Percentiles rank a stretch among this genome's conserved stretches.
These are phyloP conservation scores for Dicycla oo DNA, from an alignment of 2,888 invertebrate genomes.

Conservation along the genomic window DNA sequence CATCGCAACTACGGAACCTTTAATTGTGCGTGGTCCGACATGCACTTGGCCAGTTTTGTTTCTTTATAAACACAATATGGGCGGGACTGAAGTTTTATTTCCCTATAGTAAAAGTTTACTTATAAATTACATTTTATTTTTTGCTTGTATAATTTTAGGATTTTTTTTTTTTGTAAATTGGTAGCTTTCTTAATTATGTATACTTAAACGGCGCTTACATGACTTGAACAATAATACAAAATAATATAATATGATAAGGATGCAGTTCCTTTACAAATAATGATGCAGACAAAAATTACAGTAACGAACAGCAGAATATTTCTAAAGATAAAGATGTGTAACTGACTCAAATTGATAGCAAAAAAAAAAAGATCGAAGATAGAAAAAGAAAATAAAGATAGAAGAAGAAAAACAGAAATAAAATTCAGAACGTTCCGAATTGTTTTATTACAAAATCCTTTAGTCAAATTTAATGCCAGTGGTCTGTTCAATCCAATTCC, in stretches of 20 bases:
- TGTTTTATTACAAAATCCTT: constrained; percentile 55
- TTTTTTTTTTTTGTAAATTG: background rate
- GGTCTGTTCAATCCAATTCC: constrained; percentile 80
- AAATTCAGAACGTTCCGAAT: constrained; percentile 47
- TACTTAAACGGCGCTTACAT: background rate
- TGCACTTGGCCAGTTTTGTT: background rate
- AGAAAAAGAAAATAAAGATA: background rate
- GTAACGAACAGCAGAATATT: background rate
- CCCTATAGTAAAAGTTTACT: background rate
- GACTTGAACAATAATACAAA: background rate
- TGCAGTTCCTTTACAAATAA: background rate
- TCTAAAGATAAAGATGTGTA: too few species aligned
- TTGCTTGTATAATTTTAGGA: background rate
- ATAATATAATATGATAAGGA: background rate
- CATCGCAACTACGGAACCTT: too few species aligned
- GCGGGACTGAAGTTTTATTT: background rate
- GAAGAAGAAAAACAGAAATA: constrained; percentile 20
- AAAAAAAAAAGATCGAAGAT: too few species aligned
- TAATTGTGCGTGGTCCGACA: too few species aligned
- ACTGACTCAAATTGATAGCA: too few species aligned
- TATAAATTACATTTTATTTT: background rate
- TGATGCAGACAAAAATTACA: background rate
- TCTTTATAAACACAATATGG: background rate
- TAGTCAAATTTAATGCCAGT: constrained; percentile 79
- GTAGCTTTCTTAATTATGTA: background rate